Percentiles rank a stretch among this genome's conserved stretches.
These are phyloP conservation scores for Eulemur albifrons DNA, from an alignment of 2,797 vertebrate genomes.

Conservation along the genomic window DNA sequence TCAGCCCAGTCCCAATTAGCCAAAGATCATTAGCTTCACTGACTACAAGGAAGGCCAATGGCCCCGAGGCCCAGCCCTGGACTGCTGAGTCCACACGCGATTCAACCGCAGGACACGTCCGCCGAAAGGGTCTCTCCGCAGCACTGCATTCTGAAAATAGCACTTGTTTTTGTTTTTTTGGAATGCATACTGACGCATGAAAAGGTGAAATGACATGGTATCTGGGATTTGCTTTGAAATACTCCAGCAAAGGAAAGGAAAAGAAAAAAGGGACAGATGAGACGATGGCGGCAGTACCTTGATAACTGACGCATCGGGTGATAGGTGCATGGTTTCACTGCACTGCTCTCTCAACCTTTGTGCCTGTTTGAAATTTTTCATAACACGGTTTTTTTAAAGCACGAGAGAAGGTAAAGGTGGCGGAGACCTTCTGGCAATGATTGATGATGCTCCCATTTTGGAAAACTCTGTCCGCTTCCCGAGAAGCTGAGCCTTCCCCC, in stretches of 20 bases:
- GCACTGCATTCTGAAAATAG: neutral
- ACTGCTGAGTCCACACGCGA: rapidly evolving
- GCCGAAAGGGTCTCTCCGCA: neutral
- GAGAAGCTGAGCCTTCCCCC: neutral
- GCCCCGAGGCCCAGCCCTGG: neutral
- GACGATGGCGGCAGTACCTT: rapidly evolving
- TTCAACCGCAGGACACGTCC: rapidly evolving
- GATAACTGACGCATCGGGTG: rapidly evolving
- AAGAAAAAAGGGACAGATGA: neutral
- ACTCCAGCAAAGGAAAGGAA: neutral
- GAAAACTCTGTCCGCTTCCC: neutral
- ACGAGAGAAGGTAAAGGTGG: neutral
- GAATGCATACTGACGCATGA: neutral
- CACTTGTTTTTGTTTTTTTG: neutral
- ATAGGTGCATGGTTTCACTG: neutral
- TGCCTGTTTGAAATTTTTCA: neutral
- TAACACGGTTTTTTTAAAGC: neutral
- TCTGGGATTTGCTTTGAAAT: constrained; percentile 27
- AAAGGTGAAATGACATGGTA: neutral
- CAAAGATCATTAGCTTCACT: rapidly evolving
- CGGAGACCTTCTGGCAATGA: neutral
- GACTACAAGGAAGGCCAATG: rapidly evolving
- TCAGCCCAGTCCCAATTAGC: neutral
- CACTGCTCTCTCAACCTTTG: neutral
- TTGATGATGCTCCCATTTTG: rapidly evolving